These are phyloP conservation scores for Halictus ligatus DNA, from an alignment of 2,888 invertebrate genomes.

Conservation along the genomic window DNA sequence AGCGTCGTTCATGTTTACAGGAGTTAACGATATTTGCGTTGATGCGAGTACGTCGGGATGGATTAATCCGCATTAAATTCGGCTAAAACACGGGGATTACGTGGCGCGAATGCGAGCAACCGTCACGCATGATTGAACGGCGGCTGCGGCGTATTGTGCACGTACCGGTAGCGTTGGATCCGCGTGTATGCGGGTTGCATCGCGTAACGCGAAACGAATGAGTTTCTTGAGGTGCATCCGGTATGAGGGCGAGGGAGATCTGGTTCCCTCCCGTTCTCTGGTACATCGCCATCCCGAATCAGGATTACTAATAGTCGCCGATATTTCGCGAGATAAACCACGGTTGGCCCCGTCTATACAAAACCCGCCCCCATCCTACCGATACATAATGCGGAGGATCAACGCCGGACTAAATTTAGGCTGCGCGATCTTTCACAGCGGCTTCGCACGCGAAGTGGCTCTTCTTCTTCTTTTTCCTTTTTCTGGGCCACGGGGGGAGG, in stretches of 20 bases:
- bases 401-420: constrained; percentile 12
- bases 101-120: constrained; percentile 49
- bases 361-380: neutral
- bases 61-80: constrained; percentile 52
- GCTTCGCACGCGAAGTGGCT: neutral
- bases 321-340: neutral
- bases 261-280: neutral
- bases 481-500: neutral
- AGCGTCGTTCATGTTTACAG: constrained; percentile 3
- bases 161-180: constrained; percentile 10
- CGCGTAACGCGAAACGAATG: constrained; percentile 62
- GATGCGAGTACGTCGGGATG: constrained; percentile 20
- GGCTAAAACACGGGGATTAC: constrained; percentile 37
- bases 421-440: neutral
- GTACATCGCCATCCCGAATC: neutral
- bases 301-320: constrained; percentile 19
- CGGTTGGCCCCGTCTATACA: too few relatives aligned
- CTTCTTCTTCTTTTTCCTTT: neutral
- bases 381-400: neutral
- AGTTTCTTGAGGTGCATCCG: constrained; percentile 67
- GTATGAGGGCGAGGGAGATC: constrained; percentile 55
- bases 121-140: constrained; percentile 60
- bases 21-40: constrained; percentile 17
- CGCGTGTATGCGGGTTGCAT: constrained; percentile 51
- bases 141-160: constrained; percentile 45